Conservation (phyloP, 2,888 invertebrate species). For the Lordiphosa fenestrarum region DNA sequence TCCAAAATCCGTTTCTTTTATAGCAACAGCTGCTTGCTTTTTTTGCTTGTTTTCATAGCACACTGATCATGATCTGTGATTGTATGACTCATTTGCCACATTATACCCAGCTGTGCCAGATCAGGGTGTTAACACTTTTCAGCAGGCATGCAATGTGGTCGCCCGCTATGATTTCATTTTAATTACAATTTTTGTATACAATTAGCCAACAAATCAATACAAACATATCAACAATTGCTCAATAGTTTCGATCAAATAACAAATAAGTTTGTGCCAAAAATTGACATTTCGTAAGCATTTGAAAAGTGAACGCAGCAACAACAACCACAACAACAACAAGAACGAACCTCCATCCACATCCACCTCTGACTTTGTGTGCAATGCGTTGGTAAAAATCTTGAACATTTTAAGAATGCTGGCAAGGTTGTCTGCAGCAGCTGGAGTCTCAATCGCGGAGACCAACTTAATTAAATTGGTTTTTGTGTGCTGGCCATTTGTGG, state of each 20-base stretch:
- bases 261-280: slow-evolving; percentile 67
- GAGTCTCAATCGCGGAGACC: slow-evolving; percentile 39
- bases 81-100: slow-evolving; percentile 44
- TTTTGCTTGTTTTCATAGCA: too few relatives aligned
- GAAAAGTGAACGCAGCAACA: slow-evolving; percentile 64
- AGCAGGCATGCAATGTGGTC: slow-evolving; percentile 30
- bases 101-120: slow-evolving; percentile 51
- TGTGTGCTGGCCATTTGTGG: slow-evolving; percentile 39
- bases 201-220: slow-evolving; percentile 51
- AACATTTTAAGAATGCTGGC: slow-evolving; percentile 64
- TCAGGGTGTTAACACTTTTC: slow-evolving; percentile 47
- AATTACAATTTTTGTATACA: slow-evolving; percentile 44
- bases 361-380: slow-evolving; percentile 24
- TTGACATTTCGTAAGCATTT: slow-evolving; percentile 60
- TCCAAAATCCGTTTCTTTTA: too few relatives aligned
- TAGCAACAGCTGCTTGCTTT: too few relatives aligned
- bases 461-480: slow-evolving; percentile 66
- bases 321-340: slow-evolving; percentile 5
- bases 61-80: not conserved
- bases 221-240: slow-evolving; percentile 56
- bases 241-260: slow-evolving; percentile 61
- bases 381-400: slow-evolving; percentile 67
- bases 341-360: slow-evolving; percentile 11
- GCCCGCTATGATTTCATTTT: slow-evolving; percentile 48
- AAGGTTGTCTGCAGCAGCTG: slow-evolving; percentile 59